These are phyloP conservation scores for Acanthosepion pharaonis DNA, from an alignment of 2,888 invertebrate genomes.

Conservation along the genomic window DNA sequence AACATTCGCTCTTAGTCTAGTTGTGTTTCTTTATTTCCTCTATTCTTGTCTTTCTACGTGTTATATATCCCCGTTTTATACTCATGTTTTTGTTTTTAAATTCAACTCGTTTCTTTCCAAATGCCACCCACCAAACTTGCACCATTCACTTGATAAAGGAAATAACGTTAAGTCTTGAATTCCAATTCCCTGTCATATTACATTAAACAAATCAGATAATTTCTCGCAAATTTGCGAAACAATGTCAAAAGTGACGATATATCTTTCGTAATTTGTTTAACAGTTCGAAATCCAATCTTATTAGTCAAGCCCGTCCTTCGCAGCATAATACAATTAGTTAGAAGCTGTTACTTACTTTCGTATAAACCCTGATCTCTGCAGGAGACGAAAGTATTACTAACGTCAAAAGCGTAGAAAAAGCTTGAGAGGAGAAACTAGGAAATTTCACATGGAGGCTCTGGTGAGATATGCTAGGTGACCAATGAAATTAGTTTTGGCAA, in stretches of 20 bases:
- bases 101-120: not conserved
- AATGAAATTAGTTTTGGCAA: not conserved
- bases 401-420: not conserved
- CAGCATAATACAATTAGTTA: not conserved
- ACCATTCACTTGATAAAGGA: not conserved
- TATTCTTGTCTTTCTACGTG: not conserved
- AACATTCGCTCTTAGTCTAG: no score
- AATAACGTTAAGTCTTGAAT: not conserved
- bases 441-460: not conserved
- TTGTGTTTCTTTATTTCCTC: no score
- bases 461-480: not conserved
- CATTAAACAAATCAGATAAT: slow-evolving; percentile 6
- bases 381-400: not conserved
- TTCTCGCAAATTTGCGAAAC: not conserved
- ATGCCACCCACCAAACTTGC: not conserved
- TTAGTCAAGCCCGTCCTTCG: not conserved
- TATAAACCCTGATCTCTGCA: not conserved
- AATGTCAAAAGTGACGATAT: not conserved
- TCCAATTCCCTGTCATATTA: not conserved
- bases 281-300: not conserved
- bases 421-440: not conserved
- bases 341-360: not conserved
- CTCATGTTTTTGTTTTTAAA: not conserved
- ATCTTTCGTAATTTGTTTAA: not conserved
- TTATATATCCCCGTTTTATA: not conserved